Evolutionary conservation across 2,888 invertebrate species (phyloP).

Genomic region (Rotaria magnacalcarata): DNA sequence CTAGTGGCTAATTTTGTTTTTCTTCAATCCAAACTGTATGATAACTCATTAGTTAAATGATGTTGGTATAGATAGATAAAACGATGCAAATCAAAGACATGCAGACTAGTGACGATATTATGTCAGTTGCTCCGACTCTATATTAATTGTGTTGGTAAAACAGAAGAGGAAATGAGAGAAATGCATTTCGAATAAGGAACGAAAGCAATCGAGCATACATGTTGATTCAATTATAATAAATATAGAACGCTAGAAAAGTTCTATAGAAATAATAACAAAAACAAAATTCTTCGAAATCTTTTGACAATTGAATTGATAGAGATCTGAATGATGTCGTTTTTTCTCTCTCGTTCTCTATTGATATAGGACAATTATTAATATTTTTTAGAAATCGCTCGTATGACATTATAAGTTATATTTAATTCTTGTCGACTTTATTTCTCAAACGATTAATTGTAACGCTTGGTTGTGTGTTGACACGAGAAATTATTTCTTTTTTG

Average conservation of each 20-base stretch:
- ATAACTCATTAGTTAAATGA: background rate
- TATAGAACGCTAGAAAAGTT: background rate
- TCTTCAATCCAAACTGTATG: background rate
- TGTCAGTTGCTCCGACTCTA: background rate
- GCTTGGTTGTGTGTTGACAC: background rate
- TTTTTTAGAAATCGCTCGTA: background rate
- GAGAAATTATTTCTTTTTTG: background rate
- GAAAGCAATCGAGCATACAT: background rate
- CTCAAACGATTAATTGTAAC: background rate
- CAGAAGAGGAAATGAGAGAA: background rate
- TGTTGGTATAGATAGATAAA: background rate
- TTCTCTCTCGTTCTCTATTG: too few relatives aligned
- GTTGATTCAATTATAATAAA: background rate
- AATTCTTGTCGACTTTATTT: background rate
- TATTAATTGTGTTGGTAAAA: background rate
- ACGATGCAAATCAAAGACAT: background rate
- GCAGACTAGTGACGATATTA: background rate
- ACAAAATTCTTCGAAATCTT: background rate
- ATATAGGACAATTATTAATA: too few relatives aligned
- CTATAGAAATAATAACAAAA: background rate
- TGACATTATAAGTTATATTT: background rate
- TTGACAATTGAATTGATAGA: background rate
- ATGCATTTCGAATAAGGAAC: background rate
- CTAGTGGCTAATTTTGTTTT: background rate
- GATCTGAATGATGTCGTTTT: background rate